These are phyloP conservation scores for Linurgus olivaceus DNA, from an alignment of 2,797 vertebrate species.

Conservation along the genomic window DNA sequence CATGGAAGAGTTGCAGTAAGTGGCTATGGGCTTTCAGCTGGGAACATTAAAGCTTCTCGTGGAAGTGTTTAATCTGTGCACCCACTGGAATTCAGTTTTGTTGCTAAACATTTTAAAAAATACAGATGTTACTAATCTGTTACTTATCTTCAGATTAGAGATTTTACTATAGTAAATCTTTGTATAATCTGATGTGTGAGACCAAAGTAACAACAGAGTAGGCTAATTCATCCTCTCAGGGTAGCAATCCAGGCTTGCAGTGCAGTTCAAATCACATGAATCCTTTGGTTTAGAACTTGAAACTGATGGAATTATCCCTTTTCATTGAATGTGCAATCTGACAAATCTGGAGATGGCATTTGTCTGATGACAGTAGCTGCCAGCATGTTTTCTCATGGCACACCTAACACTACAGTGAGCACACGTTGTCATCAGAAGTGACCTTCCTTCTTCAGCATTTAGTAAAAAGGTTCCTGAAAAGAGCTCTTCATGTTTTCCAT, in stretches of 20 bases:
- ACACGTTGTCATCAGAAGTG: background rate
- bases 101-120: background rate
- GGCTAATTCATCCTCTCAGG: background rate
- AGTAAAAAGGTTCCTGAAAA: background rate
- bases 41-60: background rate
- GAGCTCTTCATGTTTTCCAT: background rate
- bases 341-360: background rate
- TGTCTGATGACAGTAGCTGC: background rate
- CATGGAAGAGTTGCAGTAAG: background rate
- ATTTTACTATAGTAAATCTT: background rate
- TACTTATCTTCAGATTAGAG: background rate
- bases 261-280: background rate
- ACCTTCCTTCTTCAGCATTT: background rate
- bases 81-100: background rate
- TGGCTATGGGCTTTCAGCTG: background rate
- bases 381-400: background rate
- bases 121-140: background rate
- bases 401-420: background rate
- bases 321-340: background rate
- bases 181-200: background rate
- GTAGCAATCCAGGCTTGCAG: background rate
- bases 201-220: background rate
- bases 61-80: rapidly evolving
- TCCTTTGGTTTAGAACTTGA: background rate
- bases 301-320: rapidly evolving